Evolutionary conservation across 2,113 vertebrate species (phyloP), one percentile per base, ranked within the genome.

Genomic region (Hippoglossus stenolepis): DNA sequence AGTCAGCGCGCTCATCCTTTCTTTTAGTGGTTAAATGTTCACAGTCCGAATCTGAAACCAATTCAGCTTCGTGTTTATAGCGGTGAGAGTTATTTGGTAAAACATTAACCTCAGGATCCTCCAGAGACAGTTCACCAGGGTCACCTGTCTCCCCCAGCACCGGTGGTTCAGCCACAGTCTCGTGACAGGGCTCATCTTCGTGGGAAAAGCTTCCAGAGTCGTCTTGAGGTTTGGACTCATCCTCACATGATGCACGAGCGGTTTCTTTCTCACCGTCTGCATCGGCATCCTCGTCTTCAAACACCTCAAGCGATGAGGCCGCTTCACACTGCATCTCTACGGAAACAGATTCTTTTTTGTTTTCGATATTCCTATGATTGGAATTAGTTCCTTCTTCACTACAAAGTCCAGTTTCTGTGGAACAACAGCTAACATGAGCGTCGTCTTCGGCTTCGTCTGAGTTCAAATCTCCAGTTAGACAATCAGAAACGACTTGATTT

Each of bases 1-100:
- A 85, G 28, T 92, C 87, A 43, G 82, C 78, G 2, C 79, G 85
- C 24, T 87, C 90, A 35, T 90, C 67, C 3, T 66, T 35, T 20
- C 51, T 3, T 23, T 65, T 0, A 8, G 49, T 0, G 0, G 86
- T 73, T 10, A 83, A 89, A 72, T 66, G 80, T 18, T 45, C 63
- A 7, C 79, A 35, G 20, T 56, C 67, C 43, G 49, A 70, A 24
- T 67, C 4, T 0, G 23, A 35, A 38, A 38, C 35, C 35, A 38
- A 38, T 18, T 80, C 56, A 15, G 2, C 20, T 13, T 75, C 61
- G 17, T 28, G 28, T 75, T 54, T 6, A 38, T 0, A 3, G 15
- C 4, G 23, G 4, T 68, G 28, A 68, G 70, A 62, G 11, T 31
- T 47, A 43, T 68, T 35, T 24, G 18, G 24, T 38, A 43, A 84